Conservation (phyloP, 2,113 vertebrate genomes). For the Halcyon senegalensis region DNA sequence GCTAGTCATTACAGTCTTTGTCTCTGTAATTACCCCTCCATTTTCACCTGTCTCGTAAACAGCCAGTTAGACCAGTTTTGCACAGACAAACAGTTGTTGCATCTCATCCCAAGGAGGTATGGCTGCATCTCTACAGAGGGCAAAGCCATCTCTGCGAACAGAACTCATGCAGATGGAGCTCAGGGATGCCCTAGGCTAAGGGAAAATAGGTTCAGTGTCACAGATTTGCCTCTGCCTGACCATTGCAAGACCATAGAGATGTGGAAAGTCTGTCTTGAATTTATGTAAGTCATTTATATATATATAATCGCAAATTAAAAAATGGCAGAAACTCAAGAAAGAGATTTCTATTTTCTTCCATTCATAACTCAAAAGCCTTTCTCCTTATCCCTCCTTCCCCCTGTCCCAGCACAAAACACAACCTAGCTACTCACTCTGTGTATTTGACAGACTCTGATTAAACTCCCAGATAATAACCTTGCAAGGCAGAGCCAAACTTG, state of each 20-base stretch:
- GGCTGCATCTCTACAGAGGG: not conserved
- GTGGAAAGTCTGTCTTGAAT: not conserved
- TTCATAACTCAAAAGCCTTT: slow-evolving; percentile 13
- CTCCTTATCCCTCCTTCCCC: not conserved
- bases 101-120: not conserved
- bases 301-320: not conserved
- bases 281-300: not conserved
- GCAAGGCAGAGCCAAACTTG: slow-evolving; percentile 19
- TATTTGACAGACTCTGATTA: slow-evolving; percentile 36
- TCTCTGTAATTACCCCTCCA: not conserved
- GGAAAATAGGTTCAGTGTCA: not conserved
- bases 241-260: not conserved
- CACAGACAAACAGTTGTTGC: not conserved
- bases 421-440: not conserved
- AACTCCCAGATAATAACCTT: slow-evolving; percentile 54
- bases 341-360: not conserved
- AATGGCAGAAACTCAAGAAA: not conserved
- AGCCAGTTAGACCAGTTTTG: not conserved
- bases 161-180: not conserved
- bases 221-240: not conserved
- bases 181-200: not conserved
- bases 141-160: not conserved
- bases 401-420: not conserved
- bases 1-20: not conserved
- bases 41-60: not conserved